Base-by-base conservation (phyloP, 2,888 invertebrate species). In the Noctua comes region DNA sequence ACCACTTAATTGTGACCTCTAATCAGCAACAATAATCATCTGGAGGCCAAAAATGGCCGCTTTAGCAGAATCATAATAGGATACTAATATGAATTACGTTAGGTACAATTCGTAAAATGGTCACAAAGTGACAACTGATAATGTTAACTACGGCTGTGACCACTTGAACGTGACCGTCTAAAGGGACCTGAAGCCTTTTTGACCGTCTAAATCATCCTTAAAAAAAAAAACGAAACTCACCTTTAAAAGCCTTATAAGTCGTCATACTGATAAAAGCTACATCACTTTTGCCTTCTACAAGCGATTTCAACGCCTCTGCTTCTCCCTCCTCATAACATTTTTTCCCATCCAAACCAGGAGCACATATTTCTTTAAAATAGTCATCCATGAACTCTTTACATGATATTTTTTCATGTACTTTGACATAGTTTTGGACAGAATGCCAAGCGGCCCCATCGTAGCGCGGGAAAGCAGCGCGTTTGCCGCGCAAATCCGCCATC, bases 381-480 rank as follows among this genome's bases (percentile, higher is more conserved):
- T 97, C 97, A 0, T 90, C 90, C 80, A 96, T 62, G 82, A 94
- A 93, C 16, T 93, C 89, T 62, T 93, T 93, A 68, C 97, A 97
- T 76, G 96, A 93, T 85, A 96, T 71, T 90, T 94, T 91, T 72
- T 94, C 91, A n/a, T 91, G 92, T 90, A 95, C 85, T 84, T 93
- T 87, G 95, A 96, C 31, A 93, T 96, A 91, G 93, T 96, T 82
- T 93, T 94, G 86, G 46, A 97, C 97, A 0, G 98, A 97, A 87
- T 97, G 97, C 97, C 98, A 97, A 18, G 98, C 98, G 13, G 98
- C 95, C 11, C 98, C 98, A 85, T 98, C 98, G 90, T 97, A 98
- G n/a, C 97, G 97, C 2, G 99, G 98, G 92, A 99, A 98, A 89
- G 98, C 98, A 0, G 98, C 98, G 65, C 97, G 97, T 85, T 98